phyloP scores from a whole-genome alignment of 2,888 invertebrate genomes.

The Rhyacophila evoluta region DNA sequence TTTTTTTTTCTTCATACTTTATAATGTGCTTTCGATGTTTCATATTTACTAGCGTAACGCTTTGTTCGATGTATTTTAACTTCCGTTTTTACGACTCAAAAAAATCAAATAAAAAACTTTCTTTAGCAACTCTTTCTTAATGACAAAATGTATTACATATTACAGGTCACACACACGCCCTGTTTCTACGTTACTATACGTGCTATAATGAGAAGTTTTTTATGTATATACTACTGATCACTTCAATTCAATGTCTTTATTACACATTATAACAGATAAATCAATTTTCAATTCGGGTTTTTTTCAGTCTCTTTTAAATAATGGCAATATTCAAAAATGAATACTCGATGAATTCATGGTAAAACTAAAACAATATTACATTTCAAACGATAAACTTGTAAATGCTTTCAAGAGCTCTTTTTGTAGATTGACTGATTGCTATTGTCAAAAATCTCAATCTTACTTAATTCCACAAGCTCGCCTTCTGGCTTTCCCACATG shows the following conservation, averaged over 20 bases:
- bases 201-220: no score
- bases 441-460: background rate
- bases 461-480: background rate
- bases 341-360: no score
- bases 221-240: no score
- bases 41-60: background rate
- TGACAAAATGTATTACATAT: background rate
- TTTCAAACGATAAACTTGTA: no score
- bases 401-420: no score
- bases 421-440: background rate
- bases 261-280: no score
- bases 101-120: background rate
- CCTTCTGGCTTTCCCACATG: slow-evolving; percentile 14
- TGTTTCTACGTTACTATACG: no score
- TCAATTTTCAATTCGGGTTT: no score
- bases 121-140: background rate
- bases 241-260: no score
- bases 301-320: no score
- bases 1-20: background rate
- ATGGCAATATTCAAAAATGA: no score
- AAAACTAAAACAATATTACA: no score
- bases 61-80: background rate
- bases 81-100: background rate
- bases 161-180: background rate
- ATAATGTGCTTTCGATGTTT: background rate